Conservation (phyloP, 1,140 invertebrate species). For the Lepidurus apus region DNA sequence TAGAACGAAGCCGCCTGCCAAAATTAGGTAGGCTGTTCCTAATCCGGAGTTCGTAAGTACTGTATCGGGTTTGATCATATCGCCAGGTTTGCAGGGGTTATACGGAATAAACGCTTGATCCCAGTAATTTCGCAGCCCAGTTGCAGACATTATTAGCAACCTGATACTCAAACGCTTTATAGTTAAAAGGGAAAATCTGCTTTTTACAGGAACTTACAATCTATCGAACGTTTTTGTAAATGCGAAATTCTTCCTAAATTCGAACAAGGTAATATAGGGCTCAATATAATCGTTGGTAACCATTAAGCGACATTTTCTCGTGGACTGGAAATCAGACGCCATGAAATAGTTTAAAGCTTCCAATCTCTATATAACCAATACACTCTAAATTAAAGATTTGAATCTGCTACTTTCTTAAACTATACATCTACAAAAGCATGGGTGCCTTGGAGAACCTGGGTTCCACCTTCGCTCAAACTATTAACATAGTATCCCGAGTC, state of each 20-base stretch:
- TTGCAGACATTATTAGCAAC: not conserved
- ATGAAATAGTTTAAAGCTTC: too few relatives aligned
- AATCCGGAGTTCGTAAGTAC: not conserved
- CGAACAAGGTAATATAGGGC: too few relatives aligned
- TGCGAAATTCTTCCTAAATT: too few relatives aligned
- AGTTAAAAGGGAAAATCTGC: not conserved
- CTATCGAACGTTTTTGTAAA: too few relatives aligned
- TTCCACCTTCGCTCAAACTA: too few relatives aligned
- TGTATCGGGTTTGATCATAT: not conserved
- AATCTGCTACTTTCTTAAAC: too few relatives aligned
- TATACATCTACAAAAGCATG: too few relatives aligned
- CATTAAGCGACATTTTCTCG: not conserved
- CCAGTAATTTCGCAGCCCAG: constrained; percentile 23
- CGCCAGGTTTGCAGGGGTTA: not conserved
- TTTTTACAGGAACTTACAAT: not conserved
- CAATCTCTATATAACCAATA: too few relatives aligned
- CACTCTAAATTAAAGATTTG: too few relatives aligned
- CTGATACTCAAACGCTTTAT: not conserved
- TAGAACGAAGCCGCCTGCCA: not conserved
- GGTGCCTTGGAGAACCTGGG: too few relatives aligned
- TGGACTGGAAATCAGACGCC: not conserved
- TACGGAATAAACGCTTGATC: not conserved
- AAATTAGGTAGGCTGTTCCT: not conserved
- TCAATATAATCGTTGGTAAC: too few relatives aligned
- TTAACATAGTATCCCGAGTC: not conserved